phyloP scores from a whole-genome alignment of 2,888 invertebrate species.

The Fragum sueziense region DNA sequence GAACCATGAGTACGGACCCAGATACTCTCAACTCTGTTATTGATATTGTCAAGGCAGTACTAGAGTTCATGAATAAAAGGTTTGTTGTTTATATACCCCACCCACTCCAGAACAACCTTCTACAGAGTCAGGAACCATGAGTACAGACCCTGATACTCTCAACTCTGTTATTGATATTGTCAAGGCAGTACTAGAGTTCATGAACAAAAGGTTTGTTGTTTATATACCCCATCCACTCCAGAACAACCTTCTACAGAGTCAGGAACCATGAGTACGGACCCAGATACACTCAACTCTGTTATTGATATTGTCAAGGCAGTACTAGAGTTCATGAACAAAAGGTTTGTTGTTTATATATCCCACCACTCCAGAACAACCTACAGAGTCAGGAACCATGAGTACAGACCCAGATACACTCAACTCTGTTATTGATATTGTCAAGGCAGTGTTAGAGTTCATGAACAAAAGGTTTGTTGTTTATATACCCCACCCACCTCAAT shows the following conservation, averaged over 20 bases:
- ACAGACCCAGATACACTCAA: too few species aligned
- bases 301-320: slow-evolving; percentile 93
- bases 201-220: slow-evolving; percentile 89
- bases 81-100: slow-evolving; percentile 73
- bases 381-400: too few species aligned
- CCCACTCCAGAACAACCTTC: slow-evolving; percentile 64
- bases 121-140: slow-evolving; percentile 45
- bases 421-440: too few species aligned
- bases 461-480: too few species aligned
- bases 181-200: slow-evolving; percentile 94
- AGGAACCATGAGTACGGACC: slow-evolving; percentile 64
- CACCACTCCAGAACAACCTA: too few species aligned
- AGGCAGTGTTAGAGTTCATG: too few species aligned
- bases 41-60: slow-evolving; percentile 94
- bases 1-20: slow-evolving; percentile 67
- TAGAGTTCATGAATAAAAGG: slow-evolving; percentile 92
- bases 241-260: slow-evolving; percentile 62
- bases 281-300: slow-evolving; percentile 74
- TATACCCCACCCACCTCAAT: too few species aligned
- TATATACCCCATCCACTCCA: slow-evolving; percentile 66
- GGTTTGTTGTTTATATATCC: too few species aligned
- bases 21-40: slow-evolving; percentile 76
- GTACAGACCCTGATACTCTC: slow-evolving; percentile 74
- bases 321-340: slow-evolving; percentile 92
- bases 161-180: slow-evolving; percentile 87